Evolutionary conservation across 2,888 invertebrate genomes (phyloP).

Genomic region (Conops quadrifasciatus): DNA sequence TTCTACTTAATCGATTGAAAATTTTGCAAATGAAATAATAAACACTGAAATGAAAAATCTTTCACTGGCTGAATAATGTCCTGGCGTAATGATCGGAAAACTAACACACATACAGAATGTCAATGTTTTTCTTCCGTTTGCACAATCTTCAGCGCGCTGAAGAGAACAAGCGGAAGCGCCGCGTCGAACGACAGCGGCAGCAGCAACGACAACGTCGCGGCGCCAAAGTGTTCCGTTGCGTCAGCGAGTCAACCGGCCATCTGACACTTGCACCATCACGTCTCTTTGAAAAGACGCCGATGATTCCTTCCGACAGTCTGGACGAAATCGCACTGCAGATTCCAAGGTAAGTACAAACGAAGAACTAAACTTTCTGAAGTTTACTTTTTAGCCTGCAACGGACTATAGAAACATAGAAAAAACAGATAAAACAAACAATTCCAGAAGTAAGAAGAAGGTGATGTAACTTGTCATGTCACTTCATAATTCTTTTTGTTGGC

Average conservation of each 20-base stretch:
- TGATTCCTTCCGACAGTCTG: conserved; percentile 86
- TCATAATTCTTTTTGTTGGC: neutral
- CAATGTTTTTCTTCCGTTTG: conserved; percentile 94
- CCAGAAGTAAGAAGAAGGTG: neutral
- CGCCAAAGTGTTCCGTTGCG: conserved; percentile 69
- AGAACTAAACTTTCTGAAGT: too few species aligned
- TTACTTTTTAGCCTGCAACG: too few species aligned
- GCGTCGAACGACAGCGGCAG: conserved; percentile 65
- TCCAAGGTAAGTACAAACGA: conserved; percentile 75
- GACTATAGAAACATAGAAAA: neutral
- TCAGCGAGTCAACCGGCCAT: conserved; percentile 66
- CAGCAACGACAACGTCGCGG: conserved; percentile 66
- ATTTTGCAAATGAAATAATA: neutral
- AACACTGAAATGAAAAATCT: conserved; percentile 1
- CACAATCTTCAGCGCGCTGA: conserved; percentile 89
- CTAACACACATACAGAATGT: conserved; percentile 72
- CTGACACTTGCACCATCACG: conserved; percentile 80
- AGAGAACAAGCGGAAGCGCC: conserved; percentile 76
- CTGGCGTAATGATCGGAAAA: too few species aligned
- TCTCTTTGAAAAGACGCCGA: conserved; percentile 83
- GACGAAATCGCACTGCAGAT: conserved; percentile 93
- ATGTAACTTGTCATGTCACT: neutral
- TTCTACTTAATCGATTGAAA: neutral
- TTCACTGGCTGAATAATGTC: too few species aligned
- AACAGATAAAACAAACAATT: neutral